Conservation (phyloP, 2,888 invertebrate species). For the Blera fallax region DNA sequence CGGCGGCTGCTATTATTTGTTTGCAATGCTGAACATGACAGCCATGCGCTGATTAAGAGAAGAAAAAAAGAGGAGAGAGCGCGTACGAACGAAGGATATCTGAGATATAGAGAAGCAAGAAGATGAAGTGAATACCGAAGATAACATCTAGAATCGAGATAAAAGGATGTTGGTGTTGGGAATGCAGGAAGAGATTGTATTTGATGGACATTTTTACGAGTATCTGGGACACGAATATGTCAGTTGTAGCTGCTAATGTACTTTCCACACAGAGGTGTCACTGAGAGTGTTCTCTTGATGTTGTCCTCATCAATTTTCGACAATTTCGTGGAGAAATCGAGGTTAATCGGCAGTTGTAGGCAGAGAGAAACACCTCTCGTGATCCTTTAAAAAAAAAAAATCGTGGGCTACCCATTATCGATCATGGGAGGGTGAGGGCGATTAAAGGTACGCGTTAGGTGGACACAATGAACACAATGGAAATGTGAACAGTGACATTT, state of each 20-base stretch:
- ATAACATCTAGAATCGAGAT: slow-evolving; percentile 66
- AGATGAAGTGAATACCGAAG: slow-evolving; percentile 59
- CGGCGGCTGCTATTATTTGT: slow-evolving; percentile 60
- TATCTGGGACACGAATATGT: slow-evolving; percentile 56
- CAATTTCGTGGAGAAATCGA: too few relatives aligned
- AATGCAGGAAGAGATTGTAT: slow-evolving; percentile 60
- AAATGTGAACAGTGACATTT: too few relatives aligned
- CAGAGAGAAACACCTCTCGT: too few relatives aligned
- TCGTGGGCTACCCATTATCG: too few relatives aligned
- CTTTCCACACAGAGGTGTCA: neutral
- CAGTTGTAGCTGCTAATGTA: slow-evolving; percentile 19
- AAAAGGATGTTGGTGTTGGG: slow-evolving; percentile 60
- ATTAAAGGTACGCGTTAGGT: too few relatives aligned
- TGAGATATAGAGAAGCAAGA: neutral
- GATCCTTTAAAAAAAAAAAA: too few relatives aligned
- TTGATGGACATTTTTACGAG: slow-evolving; percentile 62
- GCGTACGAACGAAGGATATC: neutral
- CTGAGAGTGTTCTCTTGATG: too few relatives aligned
- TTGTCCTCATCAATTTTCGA: too few relatives aligned
- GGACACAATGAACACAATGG: too few relatives aligned
- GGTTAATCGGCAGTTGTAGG: too few relatives aligned
- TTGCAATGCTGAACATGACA: slow-evolving; percentile 64
- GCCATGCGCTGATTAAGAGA: slow-evolving; percentile 57
- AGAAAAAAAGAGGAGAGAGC: too few relatives aligned
- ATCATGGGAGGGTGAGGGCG: too few relatives aligned